phyloP scores from a whole-genome alignment of 2,113 vertebrate species.

The Brachionichthys hirsutus region DNA sequence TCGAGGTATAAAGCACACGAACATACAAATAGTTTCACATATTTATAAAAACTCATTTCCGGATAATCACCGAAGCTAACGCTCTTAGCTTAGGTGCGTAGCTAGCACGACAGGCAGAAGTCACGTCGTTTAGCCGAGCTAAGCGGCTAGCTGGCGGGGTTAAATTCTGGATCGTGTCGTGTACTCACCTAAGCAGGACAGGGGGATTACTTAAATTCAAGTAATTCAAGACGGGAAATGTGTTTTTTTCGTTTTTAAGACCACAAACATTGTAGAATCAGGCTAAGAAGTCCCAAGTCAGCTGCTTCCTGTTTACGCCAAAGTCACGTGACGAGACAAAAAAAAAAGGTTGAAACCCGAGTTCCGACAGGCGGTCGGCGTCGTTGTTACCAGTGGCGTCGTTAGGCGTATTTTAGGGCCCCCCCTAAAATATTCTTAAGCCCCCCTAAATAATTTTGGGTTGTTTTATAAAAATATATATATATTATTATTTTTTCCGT shows the following conservation, averaged over 20 bases:
- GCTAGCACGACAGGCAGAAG: slow-evolving; percentile 33
- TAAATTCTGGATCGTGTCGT: neutral
- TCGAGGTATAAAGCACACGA: too few species aligned
- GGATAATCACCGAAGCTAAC: slow-evolving; percentile 49
- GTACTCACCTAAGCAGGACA: slow-evolving; percentile 34
- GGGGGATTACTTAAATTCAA: slow-evolving; percentile 1
- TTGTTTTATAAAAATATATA: too few species aligned
- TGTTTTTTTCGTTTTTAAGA: slow-evolving; percentile 1
- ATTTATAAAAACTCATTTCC: slow-evolving; percentile 4
- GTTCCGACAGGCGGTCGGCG: slow-evolving; percentile 14
- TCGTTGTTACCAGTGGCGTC: too few species aligned
- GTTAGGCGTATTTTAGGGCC: too few species aligned
- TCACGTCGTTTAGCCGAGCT: slow-evolving; percentile 14
- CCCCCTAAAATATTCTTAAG: too few species aligned
- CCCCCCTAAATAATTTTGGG: too few species aligned
- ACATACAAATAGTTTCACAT: neutral
- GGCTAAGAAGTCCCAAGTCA: slow-evolving; percentile 53
- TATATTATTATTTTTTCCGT: too few species aligned
- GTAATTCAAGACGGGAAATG: neutral
- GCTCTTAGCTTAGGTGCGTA: too few species aligned
- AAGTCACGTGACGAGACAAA: slow-evolving; percentile 48
- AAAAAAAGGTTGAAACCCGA: fast-evolving
- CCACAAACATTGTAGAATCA: slow-evolving; percentile 39
- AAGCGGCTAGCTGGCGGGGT: neutral
- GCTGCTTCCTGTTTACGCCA: slow-evolving; percentile 76